Evolutionary conservation across 2,113 vertebrate genomes (phyloP).

Genomic region (Anoura caudifer): DNA sequence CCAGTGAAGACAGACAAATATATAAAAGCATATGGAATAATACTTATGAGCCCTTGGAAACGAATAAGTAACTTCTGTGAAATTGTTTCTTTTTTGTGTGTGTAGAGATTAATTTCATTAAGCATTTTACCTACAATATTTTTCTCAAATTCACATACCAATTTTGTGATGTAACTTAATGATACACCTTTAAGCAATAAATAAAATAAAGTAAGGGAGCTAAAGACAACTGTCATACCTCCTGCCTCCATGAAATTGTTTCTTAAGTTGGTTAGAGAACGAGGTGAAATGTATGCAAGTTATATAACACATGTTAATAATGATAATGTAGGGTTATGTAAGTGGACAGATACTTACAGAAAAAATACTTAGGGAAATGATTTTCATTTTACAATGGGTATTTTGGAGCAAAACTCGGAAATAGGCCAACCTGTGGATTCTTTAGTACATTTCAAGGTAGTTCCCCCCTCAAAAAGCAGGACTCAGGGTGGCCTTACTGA

Average conservation of each 20-base stretch:
- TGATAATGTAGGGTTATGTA: background rate
- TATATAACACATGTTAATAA: background rate
- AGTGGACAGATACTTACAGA: background rate
- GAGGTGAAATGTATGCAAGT: background rate
- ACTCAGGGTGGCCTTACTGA: background rate
- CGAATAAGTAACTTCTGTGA: background rate
- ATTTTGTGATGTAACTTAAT: background rate
- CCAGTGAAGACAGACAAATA: background rate
- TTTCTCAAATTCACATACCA: background rate
- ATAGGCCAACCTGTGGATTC: background rate
- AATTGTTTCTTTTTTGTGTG: background rate
- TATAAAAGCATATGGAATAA: background rate
- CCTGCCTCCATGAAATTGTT: background rate
- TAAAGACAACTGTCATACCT: background rate
- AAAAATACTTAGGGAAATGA: background rate
- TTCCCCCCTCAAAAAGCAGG: background rate
- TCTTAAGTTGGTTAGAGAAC: background rate
- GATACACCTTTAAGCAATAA: background rate
- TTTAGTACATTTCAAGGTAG: background rate
- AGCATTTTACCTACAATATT: background rate
- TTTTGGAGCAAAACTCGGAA: background rate
- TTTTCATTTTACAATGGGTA: background rate
- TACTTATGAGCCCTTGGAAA: background rate
- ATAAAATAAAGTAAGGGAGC: background rate
- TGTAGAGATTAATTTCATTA: background rate